These are phyloP conservation scores for Ephialtes manifestator DNA, from an alignment of 2,888 invertebrate species.

Conservation along the genomic window DNA sequence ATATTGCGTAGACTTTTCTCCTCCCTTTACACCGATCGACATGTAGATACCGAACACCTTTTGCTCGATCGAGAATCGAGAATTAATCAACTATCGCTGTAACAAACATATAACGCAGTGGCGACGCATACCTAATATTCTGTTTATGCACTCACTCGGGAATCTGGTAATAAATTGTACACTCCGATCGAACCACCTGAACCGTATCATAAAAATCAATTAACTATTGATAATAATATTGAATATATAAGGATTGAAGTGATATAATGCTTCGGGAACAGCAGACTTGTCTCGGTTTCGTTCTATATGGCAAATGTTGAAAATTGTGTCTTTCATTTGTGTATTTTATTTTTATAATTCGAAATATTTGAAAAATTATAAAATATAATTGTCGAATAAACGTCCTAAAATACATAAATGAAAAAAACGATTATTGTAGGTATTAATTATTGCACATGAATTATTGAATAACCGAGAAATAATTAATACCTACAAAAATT, in stretches of 20 bases:
- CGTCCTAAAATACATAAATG: too few species aligned
- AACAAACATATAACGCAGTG: conserved; percentile 11
- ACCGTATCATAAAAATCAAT: conserved; percentile 60
- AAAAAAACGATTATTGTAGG: too few species aligned
- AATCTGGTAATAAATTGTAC: conserved; percentile 60
- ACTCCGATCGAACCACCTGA: conserved; percentile 26
- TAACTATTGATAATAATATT: conserved; percentile 28
- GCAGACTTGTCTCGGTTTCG: neutral
- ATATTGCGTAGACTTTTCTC: neutral
- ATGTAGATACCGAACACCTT: conserved; percentile 22
- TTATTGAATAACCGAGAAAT: too few species aligned
- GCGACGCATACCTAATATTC: neutral
- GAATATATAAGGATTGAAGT: neutral
- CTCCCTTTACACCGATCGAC: conserved; percentile 37
- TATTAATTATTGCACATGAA: too few species aligned
- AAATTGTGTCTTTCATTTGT: too few species aligned
- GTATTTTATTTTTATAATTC: too few species aligned
- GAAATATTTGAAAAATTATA: too few species aligned
- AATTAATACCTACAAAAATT: too few species aligned
- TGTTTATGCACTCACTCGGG: conserved; percentile 31
- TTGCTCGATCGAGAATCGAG: conserved; percentile 54
- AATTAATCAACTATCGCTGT: conserved; percentile 51
- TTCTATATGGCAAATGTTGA: neutral
- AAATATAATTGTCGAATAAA: too few species aligned
- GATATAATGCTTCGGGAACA: neutral